Evolutionary conservation across 2,113 vertebrate species (phyloP), one percentile per base, ranked within the genome.

Genomic region (Serinus canaria): DNA sequence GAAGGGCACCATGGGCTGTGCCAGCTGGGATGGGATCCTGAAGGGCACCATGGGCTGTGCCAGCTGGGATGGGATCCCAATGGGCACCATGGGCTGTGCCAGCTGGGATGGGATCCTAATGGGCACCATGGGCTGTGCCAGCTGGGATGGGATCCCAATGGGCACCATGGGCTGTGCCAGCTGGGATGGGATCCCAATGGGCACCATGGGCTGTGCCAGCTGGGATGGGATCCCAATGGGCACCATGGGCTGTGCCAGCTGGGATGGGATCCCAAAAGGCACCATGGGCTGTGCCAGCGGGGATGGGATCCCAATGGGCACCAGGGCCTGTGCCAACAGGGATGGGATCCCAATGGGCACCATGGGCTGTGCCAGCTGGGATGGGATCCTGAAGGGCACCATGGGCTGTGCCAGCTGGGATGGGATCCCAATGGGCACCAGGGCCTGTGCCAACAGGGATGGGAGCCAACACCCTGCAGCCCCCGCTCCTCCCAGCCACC

Each of bases 1-100:
- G 3, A 16, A 0, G 41, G 41, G 5, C 15, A 46, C 33, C 27
- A 25, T 2, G 41, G 63, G 6, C 17, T 1, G 5, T 46, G 15
- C 53, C 53, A 56, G 0, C 19, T 1, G 63, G 17, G 39, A 25
- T 24, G 28, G 52, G 43, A 49, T 5, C n/a, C 52, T 1, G 1
- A 4, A 0, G 10, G 4, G 16, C 13, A 37, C 63, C 25, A 3
- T 2, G 63, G 30, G 3, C 33, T 6, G 1, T 4, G 0, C 11
- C 3, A 3, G 0, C 53, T 7, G 4, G n/a, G 39, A 31, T 4
- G 7, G 24, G 55, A 82, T 6, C 30, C 15, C 3, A 3, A 7
- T 0, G 12, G 24, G 10, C 7, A 35, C 60, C 20, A 11, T 8
- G 39, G 60, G 18, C 44, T 3, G 7, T 19, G 43, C 18, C 7